Evolutionary conservation across 2,888 invertebrate genomes (phyloP), one percentile per base, ranked within the genome.

Genomic region (Hedya salicella): DNA sequence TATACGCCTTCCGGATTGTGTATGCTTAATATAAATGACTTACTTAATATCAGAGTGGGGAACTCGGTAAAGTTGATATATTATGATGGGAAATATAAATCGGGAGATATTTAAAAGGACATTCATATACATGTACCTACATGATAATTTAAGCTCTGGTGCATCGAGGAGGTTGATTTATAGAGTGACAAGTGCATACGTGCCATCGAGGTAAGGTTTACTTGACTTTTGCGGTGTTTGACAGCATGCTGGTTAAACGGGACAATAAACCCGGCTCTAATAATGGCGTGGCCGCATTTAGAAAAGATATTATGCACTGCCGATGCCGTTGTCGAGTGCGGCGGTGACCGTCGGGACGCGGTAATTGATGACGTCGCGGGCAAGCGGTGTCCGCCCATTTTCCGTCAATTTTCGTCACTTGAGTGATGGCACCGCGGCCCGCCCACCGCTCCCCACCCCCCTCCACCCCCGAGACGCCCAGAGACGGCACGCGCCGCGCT

Each of bases 341-440:
- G 74, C 85, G 88, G 88, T 89, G 89, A 88, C 89, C 90, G 90
- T 86, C 91, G 85, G 82, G 87, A 87, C 87, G 85, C 79, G 80
- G 87, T 91, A 91, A 91, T 91, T 91, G 91, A 91, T 91, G 91
- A 91, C 90, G 89, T 90, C 89, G 91, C 88, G 88, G 90, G 80
- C 89, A 87, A 87, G 81, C 88, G 86, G 86, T 87, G 89, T 91
- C 91, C 92, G 92, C 92, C 92, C 92, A 92, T 91, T 90, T 92
- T 92, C 92, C 91, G 91, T 91, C 91, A 91, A 92, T 92, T 92
- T 92, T 92, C 91, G 91, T 92, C 91, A 88, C 91, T 91, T 92
- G 92, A 92, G 85, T 91, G 91, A 92, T 92, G 91, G 92, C 91
- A 78, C 85, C 83, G 77, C 80, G 91, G 77, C 82, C 86, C 92